These are phyloP conservation scores for Alviniconcha marisindica DNA, from an alignment of 1,140 invertebrate genomes.

Conservation along the genomic window DNA sequence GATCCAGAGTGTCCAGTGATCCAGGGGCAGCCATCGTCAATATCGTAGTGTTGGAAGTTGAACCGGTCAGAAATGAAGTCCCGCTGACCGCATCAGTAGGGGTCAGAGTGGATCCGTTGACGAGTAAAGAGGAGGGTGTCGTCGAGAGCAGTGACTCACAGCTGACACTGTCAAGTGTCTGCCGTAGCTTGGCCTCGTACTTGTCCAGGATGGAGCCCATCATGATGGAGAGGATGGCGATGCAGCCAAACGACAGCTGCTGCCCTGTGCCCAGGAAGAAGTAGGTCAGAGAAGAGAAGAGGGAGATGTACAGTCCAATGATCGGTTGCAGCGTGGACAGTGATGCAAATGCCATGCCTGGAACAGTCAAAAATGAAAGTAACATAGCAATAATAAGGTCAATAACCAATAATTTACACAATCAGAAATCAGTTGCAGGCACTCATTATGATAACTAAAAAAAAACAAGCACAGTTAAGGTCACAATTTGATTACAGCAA, in stretches of 20 bases:
- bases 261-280: slow-evolving; percentile 92
- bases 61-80: neutral
- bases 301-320: slow-evolving; percentile 95
- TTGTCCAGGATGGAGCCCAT: slow-evolving; percentile 72
- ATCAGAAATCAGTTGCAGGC: no score
- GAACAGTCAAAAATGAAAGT: neutral
- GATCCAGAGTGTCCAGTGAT: neutral
- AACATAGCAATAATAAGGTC: no score
- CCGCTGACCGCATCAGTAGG: no score
- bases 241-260: slow-evolving; percentile 91
- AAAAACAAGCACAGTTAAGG: no score
- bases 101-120: neutral
- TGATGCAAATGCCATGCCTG: slow-evolving; percentile 92
- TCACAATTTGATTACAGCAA: no score
- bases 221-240: slow-evolving; percentile 75
- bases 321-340: slow-evolving; percentile 91
- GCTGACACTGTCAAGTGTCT: neutral
- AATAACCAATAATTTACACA: no score
- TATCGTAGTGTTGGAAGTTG: neutral
- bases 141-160: neutral
- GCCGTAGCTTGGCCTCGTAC: slow-evolving; percentile 38
- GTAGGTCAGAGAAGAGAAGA: slow-evolving; percentile 94
- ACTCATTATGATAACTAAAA: no score
- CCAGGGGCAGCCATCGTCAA: no score
- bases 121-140: neutral